Percentiles rank a stretch among this genome's conserved stretches.
phyloP scores from a whole-genome alignment of 1,140 invertebrate species.

The Luehdorfia chinensis region DNA sequence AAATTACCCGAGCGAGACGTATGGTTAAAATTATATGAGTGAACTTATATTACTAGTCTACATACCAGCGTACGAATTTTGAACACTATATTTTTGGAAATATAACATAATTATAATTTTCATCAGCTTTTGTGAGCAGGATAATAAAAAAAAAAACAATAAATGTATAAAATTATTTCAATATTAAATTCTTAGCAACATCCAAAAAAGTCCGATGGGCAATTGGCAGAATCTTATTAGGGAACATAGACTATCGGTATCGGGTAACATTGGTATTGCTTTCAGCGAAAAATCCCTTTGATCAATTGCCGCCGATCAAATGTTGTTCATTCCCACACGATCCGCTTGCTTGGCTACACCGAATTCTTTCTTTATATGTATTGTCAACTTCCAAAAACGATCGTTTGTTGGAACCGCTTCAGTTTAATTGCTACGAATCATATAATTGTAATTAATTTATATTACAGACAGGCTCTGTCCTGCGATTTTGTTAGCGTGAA shows the following conservation, averaged over 20 bases:
- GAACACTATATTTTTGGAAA: no score
- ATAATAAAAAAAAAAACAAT: no score
- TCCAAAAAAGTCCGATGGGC: conserved; percentile 33
- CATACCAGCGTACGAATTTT: no score
- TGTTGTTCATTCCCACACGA: conserved; percentile 72
- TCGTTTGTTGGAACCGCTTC: no score
- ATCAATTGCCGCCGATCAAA: conserved; percentile 47
- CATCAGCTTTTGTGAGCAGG: no score
- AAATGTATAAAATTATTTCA: no score
- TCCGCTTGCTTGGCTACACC: conserved; percentile 40
- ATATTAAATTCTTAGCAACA: no score
- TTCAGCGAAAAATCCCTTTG: conserved; percentile 65
- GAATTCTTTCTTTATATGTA: conserved; percentile 43
- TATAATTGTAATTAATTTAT: not conserved
- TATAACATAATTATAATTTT: not conserved
- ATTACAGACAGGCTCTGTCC: not conserved
- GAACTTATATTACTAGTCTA: no score
- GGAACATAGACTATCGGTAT: conserved; percentile 42
- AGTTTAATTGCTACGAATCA: conserved; percentile 26
- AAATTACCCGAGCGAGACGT: no score
- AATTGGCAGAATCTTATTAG: conserved; percentile 38
- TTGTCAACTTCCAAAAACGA: conserved; percentile 60
- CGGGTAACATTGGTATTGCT: conserved; percentile 44
- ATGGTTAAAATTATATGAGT: no score
- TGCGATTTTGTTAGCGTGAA: no score